phyloP scores from a whole-genome alignment of 2,797 vertebrate species.

The Myripristis murdjan region DNA sequence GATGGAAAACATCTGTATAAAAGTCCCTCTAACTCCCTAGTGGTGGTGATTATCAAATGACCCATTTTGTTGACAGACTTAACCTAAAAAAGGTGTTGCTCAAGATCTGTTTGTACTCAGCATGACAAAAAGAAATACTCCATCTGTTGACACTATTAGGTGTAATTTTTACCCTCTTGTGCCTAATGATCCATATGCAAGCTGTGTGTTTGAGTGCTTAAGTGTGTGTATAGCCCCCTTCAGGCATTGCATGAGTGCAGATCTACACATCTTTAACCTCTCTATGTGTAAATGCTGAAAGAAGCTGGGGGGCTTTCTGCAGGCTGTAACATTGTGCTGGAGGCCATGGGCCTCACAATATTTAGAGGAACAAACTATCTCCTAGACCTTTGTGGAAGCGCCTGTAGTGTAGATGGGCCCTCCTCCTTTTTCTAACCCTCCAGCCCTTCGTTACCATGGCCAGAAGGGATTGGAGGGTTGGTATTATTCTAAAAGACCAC shows the following conservation, averaged over 20 bases:
- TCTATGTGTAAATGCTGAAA: conserved; percentile 84
- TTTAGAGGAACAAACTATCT: conserved; percentile 73
- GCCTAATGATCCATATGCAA: conserved; percentile 94
- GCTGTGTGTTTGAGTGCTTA: conserved; percentile 87
- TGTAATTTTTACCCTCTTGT: conserved; percentile 94
- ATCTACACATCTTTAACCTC: conserved; percentile 88
- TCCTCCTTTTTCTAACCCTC: conserved; percentile 62
- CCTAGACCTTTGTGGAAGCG: conserved; percentile 43
- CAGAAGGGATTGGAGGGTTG: conserved; percentile 69
- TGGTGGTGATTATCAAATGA: conserved; percentile 78
- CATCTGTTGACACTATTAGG: conserved; percentile 97
- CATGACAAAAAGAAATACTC: conserved; percentile 91
- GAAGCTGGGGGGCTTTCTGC: conserved; percentile 80
- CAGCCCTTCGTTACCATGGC: conserved; percentile 71
- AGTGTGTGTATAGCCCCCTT: conserved; percentile 86
- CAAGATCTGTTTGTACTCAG: conserved; percentile 81
- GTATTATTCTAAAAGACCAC: conserved; percentile 78
- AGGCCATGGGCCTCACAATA: conserved; percentile 72
- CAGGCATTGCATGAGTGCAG: conserved; percentile 85
- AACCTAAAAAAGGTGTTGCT: conserved; percentile 81
- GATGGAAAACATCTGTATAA: conserved; percentile 69
- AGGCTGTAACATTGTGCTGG: conserved; percentile 82
- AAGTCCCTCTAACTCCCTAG: conserved; percentile 59
- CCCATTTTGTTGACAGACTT: conserved; percentile 77
- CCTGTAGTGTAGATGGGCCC: conserved; percentile 14